Conservation (phyloP, 2,888 invertebrate genomes). For the Ferrisia virgata region DNA sequence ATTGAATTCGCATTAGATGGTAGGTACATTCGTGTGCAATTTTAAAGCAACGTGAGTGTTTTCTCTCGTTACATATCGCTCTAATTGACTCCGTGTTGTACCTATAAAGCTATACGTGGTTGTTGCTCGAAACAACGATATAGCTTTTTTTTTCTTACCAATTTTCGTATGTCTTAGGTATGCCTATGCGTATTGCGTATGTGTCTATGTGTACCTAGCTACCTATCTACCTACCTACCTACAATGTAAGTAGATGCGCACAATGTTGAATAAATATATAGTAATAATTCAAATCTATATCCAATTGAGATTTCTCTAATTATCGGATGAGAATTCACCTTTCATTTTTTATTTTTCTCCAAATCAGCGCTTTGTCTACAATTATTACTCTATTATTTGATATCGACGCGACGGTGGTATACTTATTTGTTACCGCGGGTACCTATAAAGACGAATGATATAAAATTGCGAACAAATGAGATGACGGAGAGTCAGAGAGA, state of each 20-base stretch:
- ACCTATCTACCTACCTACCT: no score
- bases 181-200: not conserved
- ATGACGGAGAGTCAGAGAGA: not conserved
- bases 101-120: no score
- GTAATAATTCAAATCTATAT: not conserved
- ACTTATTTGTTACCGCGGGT: not conserved
- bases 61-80: not conserved
- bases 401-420: not conserved
- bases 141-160: not conserved
- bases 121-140: not conserved
- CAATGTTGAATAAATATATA: not conserved
- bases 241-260: no score
- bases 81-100: not conserved
- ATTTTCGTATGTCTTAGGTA: not conserved
- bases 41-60: not conserved
- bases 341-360: not conserved
- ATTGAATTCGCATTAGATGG: not conserved
- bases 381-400: slow-evolving; percentile 7
- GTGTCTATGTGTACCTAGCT: no score
- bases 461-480: not conserved
- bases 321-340: not conserved
- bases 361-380: not conserved
- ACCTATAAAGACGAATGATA: not conserved
- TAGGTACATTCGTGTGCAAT: not conserved
- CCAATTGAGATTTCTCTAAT: slow-evolving; percentile 13